Evolutionary conservation across 2,797 vertebrate species (phyloP).

Genomic region (Sandelia bainsii): DNA sequence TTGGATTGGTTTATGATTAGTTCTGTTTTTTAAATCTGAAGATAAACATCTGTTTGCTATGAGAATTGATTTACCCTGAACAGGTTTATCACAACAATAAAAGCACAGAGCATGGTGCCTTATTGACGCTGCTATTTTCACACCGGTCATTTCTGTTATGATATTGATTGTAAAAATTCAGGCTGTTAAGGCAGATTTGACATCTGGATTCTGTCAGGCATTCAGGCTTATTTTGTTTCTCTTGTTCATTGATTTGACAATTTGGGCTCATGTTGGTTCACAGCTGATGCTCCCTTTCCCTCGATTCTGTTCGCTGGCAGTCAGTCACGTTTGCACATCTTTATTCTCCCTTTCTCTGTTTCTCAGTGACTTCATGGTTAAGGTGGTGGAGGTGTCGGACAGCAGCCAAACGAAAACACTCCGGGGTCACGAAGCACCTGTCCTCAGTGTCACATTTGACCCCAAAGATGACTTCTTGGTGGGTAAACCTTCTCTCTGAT

Average conservation of each 20-base stretch:
- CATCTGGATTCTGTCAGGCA: constrained; percentile 21
- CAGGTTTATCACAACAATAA: constrained; percentile 56
- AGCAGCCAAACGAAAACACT: constrained; percentile 95
- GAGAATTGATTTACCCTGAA: constrained; percentile 66
- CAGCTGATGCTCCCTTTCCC: constrained; percentile 10
- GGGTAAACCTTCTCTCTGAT: constrained; percentile 42
- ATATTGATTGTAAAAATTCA: constrained; percentile 65
- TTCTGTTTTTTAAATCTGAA: constrained; percentile 52
- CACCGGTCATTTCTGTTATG: constrained; percentile 40
- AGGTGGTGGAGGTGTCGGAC: constrained; percentile 92
- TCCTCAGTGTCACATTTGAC: constrained; percentile 95
- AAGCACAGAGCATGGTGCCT: constrained; percentile 48
- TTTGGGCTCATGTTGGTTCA: constrained; percentile 19
- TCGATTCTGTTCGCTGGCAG: neutral
- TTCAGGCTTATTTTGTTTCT: constrained; percentile 31
- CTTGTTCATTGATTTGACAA: constrained; percentile 41
- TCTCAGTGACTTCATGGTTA: constrained; percentile 94
- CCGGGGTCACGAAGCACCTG: constrained; percentile 92
- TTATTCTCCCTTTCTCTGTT: neutral
- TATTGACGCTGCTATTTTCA: constrained; percentile 70
- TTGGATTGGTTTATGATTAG: constrained; percentile 50
- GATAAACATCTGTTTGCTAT: constrained; percentile 51
- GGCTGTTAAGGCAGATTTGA: constrained; percentile 14
- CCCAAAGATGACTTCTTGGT: constrained; percentile 93
- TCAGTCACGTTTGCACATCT: neutral